A percentile compares a stretch with the other conserved stretches of the same genome.
Conservation (phyloP, 2,888 invertebrate genomes). For the Maniola hyperantus region DNA sequence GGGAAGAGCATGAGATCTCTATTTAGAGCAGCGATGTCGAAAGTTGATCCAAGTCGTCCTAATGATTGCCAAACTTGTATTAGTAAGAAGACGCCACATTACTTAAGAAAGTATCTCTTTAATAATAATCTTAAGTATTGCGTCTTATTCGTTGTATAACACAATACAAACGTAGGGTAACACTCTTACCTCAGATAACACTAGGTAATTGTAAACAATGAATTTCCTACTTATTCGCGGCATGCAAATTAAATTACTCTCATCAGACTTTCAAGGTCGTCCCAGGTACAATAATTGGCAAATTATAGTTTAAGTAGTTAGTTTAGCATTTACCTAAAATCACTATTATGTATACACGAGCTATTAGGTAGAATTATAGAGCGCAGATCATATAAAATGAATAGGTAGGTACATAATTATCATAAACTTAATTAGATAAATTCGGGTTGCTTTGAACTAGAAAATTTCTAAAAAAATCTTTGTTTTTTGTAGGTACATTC, state of each 20-base stretch:
- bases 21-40: too few relatives aligned
- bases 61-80: too few relatives aligned
- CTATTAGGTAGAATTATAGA: too few relatives aligned
- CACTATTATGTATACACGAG: background rate
- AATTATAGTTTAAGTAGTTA: background rate
- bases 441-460: background rate
- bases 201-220: conserved; percentile 13
- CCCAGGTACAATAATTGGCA: background rate
- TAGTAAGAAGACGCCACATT: too few relatives aligned
- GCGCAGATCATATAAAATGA: background rate
- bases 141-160: background rate
- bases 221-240: conserved; percentile 23
- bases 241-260: conserved; percentile 31
- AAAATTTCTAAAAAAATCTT: background rate
- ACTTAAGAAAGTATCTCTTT: too few relatives aligned
- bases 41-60: too few relatives aligned
- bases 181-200: conserved; percentile 22
- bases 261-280: conserved; percentile 22
- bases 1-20: too few relatives aligned
- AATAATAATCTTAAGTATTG: background rate
- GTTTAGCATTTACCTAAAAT: too few relatives aligned
- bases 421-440: too few relatives aligned
- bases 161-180: too few relatives aligned
- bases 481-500: too few relatives aligned
- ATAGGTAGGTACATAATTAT: too few relatives aligned